phyloP scores from a whole-genome alignment of 2,888 invertebrate species.

The Euplagia quadripunctaria region DNA sequence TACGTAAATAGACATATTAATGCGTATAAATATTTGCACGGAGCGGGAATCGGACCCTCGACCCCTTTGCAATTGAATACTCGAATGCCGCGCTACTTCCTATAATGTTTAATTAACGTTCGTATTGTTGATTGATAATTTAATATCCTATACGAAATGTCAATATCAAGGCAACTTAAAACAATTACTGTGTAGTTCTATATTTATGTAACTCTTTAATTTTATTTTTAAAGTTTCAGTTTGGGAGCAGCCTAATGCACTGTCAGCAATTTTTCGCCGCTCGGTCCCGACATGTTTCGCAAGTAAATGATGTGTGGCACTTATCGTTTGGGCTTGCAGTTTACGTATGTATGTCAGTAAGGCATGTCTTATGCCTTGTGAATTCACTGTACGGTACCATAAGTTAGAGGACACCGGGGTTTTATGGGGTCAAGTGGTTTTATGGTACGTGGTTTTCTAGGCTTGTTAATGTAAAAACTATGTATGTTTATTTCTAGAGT shows the following conservation, averaged over 20 bases:
- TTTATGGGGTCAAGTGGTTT: conserved; percentile 11
- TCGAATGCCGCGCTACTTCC: too few species aligned
- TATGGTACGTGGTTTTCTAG: background rate
- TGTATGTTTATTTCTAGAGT: background rate
- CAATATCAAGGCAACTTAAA: too few species aligned
- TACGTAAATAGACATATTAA: too few species aligned
- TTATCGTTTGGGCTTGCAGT: conserved; percentile 38
- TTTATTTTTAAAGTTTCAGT: background rate
- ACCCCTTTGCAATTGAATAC: too few species aligned
- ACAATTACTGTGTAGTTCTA: too few species aligned
- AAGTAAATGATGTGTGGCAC: conserved; percentile 39
- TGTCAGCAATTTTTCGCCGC: conserved; percentile 27
- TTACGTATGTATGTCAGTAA: conserved; percentile 19
- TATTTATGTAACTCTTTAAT: background rate
- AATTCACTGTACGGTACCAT: conserved; percentile 23
- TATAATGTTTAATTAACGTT: too few species aligned
- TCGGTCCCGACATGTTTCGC: conserved; percentile 33
- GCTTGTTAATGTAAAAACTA: background rate
- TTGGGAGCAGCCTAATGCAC: background rate
- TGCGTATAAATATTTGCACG: too few species aligned
- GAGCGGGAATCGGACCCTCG: too few species aligned
- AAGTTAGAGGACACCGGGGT: background rate
- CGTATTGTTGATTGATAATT: too few species aligned
- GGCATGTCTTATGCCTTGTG: conserved; percentile 19
- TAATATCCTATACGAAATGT: too few species aligned